Evolutionary conservation across 2,113 vertebrate species (phyloP).

Genomic region (Ursus arctos): DNA sequence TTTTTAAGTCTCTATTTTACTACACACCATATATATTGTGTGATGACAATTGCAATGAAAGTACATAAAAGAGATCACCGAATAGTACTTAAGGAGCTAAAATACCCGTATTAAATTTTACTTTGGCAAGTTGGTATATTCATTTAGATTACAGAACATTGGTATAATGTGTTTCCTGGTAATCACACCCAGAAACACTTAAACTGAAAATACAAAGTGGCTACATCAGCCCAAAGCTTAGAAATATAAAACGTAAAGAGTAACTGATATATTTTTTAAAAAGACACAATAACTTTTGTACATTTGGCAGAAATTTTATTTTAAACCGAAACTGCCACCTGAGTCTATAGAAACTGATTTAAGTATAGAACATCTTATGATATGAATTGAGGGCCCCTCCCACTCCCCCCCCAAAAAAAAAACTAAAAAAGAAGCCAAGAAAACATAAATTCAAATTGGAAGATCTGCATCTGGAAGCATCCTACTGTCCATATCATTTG

Average conservation of each 20-base stretch:
- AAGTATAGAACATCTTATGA: neutral
- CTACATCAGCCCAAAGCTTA: neutral
- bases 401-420: rapidly evolving
- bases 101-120: conserved; percentile 57
- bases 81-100: conserved; percentile 55
- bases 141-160: conserved; percentile 53
- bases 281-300: neutral
- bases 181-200: conserved; percentile 54
- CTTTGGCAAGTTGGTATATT: neutral
- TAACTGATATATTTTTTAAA: neutral
- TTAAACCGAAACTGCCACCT: neutral
- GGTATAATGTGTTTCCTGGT: conserved; percentile 32
- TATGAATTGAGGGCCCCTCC: neutral
- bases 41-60: conserved; percentile 24
- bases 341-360: neutral
- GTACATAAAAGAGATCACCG: conserved; percentile 65
- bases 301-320: conserved; percentile 32
- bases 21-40: neutral
- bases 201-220: neutral
- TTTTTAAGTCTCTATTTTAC: conserved; percentile 43
- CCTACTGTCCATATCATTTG: neutral
- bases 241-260: conserved; percentile 11
- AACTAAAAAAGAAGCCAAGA: neutral
- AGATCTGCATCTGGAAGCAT: neutral
- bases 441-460: neutral